Base-by-base conservation (phyloP, 2,888 invertebrate species). In the Tholera decimalis region DNA sequence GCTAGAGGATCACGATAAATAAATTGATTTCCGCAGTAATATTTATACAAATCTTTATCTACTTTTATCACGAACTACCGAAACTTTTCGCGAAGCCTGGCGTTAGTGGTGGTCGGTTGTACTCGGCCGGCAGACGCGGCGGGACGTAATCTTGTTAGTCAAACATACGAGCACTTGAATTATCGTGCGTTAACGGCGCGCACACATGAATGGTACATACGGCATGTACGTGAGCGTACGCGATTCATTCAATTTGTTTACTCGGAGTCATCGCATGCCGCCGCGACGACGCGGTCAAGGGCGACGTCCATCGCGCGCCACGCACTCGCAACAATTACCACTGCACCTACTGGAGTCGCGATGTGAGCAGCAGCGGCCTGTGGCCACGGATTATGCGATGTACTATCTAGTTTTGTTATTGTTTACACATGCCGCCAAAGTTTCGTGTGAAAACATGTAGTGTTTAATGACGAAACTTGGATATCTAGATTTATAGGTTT, bases 161-260 rank as follows among this genome's bases (percentile, higher is more conserved):
- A 88, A 91, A 91, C 91, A 89, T 84, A 85, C 88, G 88, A 87
- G 85, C 88, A 86, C 88, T 91, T 89, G 92, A 92, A 89, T 91
- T 91, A 91, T 92, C 92, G 89, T 91, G 91, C 91, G 90, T 91
- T 91, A 90, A 91, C 92, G 90, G 90, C 89, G 82, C 85, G 86
- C 91, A 90, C 93, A 93, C 91, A 93, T 94, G 94, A 95, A 95
- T 95, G 94, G 92, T 90, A 86, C 88, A 86, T 87, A 88, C 81
- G 71, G 65, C 85, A 88, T 85, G 88, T 89, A 89, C 89, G 89
- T 88, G 89, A 89, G 89, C 89, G 92, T 93, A 93, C 93, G 93
- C 94, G 91, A 89, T 92, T 92, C 94, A 95, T 95, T 94, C 94
- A 95, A 94, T 92, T 92, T 92, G 93, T 93, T 93, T 92, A 93